Evolutionary conservation across 2,113 vertebrate genomes (phyloP).

Genomic region (Psephotus haematonotus): DNA sequence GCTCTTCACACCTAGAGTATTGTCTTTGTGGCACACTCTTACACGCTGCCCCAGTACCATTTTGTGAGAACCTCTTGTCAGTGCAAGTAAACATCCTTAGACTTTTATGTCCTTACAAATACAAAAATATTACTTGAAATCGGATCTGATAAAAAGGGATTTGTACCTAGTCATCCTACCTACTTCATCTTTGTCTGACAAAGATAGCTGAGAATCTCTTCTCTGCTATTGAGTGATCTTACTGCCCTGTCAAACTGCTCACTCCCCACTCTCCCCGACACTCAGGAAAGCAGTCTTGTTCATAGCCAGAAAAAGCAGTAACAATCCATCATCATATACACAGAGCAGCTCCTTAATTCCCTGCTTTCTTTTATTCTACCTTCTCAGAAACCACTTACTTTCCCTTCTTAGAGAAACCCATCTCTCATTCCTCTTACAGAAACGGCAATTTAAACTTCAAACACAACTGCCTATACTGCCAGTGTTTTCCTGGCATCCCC

Average conservation of each 20-base stretch:
- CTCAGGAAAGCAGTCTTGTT: background rate
- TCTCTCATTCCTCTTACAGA: background rate
- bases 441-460: background rate
- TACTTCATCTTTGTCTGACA: background rate
- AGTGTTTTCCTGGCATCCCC: background rate
- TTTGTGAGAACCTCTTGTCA: background rate
- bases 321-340: conserved; percentile 14
- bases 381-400: background rate
- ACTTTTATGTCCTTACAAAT: background rate
- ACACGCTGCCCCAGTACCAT: background rate
- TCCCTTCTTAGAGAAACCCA: background rate
- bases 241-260: conserved; percentile 2
- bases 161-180: background rate
- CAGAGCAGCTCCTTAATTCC: background rate
- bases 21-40: background rate
- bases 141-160: background rate
- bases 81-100: background rate
- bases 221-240: background rate
- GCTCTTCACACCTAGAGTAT: background rate
- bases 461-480: background rate
- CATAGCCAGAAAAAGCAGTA: conserved; percentile 15
- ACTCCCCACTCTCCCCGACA: background rate
- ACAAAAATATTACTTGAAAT: background rate
- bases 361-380: background rate
- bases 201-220: background rate